Evolutionary conservation across 2,113 vertebrate species (phyloP).

Genomic region (Carettochelys insculpta): DNA sequence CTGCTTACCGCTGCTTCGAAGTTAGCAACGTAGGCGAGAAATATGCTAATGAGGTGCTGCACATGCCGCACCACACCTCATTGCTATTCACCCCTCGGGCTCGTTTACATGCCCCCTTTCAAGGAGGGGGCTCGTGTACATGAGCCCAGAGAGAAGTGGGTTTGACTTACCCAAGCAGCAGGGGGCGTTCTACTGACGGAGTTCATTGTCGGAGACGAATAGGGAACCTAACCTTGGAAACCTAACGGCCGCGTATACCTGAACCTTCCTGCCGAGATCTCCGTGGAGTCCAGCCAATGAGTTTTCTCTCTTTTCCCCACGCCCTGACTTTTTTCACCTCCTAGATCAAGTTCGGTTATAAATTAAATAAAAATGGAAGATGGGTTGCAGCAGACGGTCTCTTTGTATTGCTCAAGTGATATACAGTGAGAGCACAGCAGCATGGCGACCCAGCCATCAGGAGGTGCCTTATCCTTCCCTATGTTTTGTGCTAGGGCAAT

Average conservation of each 20-base stretch:
- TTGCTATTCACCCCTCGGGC: too few species aligned
- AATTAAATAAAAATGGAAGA: constrained; percentile 14
- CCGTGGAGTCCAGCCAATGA: not conserved
- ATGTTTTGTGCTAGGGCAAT: not conserved
- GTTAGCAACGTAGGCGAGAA: too few species aligned
- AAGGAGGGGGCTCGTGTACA: too few species aligned
- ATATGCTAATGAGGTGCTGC: too few species aligned
- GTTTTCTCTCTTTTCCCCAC: not conserved
- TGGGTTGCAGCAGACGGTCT: not conserved
- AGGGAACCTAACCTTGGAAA: constrained; percentile 25
- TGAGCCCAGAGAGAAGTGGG: constrained; percentile 32
- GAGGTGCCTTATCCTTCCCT: constrained; percentile 10
- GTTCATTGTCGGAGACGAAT: not conserved
- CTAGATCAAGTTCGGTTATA: not conserved
- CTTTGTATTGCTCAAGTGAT: not conserved
- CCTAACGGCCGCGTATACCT: not conserved
- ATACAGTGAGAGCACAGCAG: not conserved
- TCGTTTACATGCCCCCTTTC: too few species aligned
- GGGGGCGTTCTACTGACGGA: not conserved
- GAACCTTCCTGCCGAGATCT: constrained; percentile 24
- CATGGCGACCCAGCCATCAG: constrained; percentile 22
- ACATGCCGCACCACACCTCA: too few species aligned
- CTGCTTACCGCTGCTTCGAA: too few species aligned
- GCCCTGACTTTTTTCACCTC: not conserved
- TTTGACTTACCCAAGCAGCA: not conserved